Evolutionary conservation across 2,113 vertebrate species (phyloP), one percentile per base, ranked within the genome.

Genomic region (Aviceda subcristata): DNA sequence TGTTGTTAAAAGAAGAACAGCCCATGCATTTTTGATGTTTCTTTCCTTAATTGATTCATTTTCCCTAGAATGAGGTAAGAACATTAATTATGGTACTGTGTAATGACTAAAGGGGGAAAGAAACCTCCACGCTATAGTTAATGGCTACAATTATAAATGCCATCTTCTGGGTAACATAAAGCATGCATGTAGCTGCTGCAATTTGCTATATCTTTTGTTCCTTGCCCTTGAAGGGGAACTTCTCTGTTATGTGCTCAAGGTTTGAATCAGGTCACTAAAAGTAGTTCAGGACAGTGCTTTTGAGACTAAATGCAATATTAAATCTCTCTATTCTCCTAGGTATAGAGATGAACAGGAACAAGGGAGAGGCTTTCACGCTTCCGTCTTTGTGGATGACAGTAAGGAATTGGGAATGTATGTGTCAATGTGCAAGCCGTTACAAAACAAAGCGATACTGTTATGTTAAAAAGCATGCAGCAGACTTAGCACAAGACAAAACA

Each of bases 401-500:
- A 57, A 92, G 67, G 90, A 91, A 69, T 12, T 60, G 66, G 67
- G 92, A 48, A 69, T 27, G 74, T 41, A 32, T 4, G n/a, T 92
- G 96, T 85, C 94, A 85, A 3, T 21, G 80, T 67, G 77, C 53
- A 38, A 91, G 55, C 84, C 6, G 11, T 68, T 79, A 90, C 75
- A 88, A 93, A 96, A 95, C 78, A 96, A 95, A 97, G 87, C 11
- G 34, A 69, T 68, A 29, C 71, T 56, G 74, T 81, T 92, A 66
- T 19, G 80, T 93, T 96, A 63, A 92, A 95, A 96, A 94, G 62
- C 91, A 77, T 57, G 34, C 91, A 74, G 94, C 43, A 90, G 94
- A 90, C 89, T 96, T 94, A 92, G 87, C 91, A 94, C 67, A 83
- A 90, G 95, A 96, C 91, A 96, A 96, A 97, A 97, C 95, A 96